Percentiles rank a stretch among this genome's conserved stretches.
phyloP scores from a whole-genome alignment of 2,113 vertebrate genomes.

The Heteronetta atricapilla region DNA sequence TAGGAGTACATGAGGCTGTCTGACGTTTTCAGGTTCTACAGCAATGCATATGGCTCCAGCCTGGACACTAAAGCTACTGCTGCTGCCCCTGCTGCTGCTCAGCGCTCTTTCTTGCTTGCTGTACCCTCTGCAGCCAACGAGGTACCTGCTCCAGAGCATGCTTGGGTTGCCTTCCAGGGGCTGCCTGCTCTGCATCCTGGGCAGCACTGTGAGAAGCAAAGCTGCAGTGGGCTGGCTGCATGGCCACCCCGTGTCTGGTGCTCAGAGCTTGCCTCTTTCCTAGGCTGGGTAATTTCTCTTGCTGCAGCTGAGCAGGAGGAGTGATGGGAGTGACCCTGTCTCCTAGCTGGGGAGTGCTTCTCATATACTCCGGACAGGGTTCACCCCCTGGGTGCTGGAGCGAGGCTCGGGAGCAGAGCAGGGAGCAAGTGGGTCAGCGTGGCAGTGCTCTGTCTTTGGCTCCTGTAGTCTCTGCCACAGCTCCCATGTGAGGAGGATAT shows the following conservation, averaged over 20 bases:
- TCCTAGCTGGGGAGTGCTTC: neutral
- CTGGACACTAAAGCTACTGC: slow-evolving; percentile 75
- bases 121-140: slow-evolving; percentile 75
- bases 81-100: slow-evolving; percentile 50
- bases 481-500: neutral
- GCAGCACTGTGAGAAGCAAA: neutral
- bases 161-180: neutral
- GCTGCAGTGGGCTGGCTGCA: neutral
- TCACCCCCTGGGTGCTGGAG: neutral
- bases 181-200: rapidly evolving
- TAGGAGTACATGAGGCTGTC: slow-evolving; percentile 91
- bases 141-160: slow-evolving; percentile 74
- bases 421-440: neutral
- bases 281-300: neutral
- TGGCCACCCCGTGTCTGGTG: neutral
- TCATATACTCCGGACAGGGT: neutral
- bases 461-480: rapidly evolving
- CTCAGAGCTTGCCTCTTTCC: neutral
- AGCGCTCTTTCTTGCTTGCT: slow-evolving; percentile 68
- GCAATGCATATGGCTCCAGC: slow-evolving; percentile 65
- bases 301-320: neutral
- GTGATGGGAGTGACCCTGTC: neutral
- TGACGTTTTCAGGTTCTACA: slow-evolving; percentile 90
- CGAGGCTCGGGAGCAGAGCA: neutral
- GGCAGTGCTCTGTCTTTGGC: neutral